These are phyloP conservation scores for Lomographa bimaculata DNA, from an alignment of 2,888 invertebrate genomes.

Conservation along the genomic window DNA sequence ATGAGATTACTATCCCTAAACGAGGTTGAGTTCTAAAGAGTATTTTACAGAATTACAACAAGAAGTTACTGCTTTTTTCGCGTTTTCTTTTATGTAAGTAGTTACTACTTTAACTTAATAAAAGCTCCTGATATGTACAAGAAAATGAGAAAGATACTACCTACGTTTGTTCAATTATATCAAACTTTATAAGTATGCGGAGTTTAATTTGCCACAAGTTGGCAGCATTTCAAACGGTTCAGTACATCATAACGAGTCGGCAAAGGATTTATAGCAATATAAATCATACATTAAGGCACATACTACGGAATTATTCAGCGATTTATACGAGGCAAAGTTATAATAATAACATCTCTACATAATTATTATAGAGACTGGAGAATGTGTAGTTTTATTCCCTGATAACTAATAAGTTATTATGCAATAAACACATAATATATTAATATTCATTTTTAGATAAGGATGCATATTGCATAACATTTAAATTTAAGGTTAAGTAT, in stretches of 20 bases:
- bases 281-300: slow-evolving; percentile 67
- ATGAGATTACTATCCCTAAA: no score
- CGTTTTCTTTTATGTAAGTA: no score
- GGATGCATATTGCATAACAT: no score
- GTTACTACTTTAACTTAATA: no score
- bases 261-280: slow-evolving; percentile 66
- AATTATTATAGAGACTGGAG: not conserved
- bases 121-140: no score
- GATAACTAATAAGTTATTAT: slow-evolving; percentile 6
- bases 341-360: slow-evolving; percentile 9
- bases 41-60: no score
- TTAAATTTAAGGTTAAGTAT: no score
- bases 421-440: no score
- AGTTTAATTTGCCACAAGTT: slow-evolving; percentile 57
- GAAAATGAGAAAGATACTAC: no score
- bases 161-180: slow-evolving; percentile 24
- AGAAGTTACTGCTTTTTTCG: no score
- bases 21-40: no score
- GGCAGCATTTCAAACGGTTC: slow-evolving; percentile 73
- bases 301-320: slow-evolving; percentile 47
- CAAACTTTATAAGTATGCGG: slow-evolving; percentile 6
- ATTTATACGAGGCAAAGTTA: slow-evolving; percentile 40
- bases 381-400: slow-evolving; percentile 12
- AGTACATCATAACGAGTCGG: slow-evolving; percentile 63
- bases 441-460: no score